Conservation (phyloP, 2,113 vertebrate species). For the Xenopus laevis region DNA sequence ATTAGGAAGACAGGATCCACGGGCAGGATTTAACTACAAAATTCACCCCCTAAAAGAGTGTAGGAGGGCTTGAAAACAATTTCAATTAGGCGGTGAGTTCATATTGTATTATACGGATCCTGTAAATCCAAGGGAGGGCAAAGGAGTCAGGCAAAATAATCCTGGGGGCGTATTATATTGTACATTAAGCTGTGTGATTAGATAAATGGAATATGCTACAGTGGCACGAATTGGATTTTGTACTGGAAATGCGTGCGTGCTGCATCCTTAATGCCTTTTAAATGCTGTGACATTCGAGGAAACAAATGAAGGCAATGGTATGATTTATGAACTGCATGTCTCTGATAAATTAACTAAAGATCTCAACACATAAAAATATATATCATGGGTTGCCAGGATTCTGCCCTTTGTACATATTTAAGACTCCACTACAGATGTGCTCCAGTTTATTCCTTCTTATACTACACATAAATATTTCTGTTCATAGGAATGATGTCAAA, state of each 20-base stretch:
- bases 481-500: no score
- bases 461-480: no score
- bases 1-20: no score
- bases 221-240: slow-evolving; percentile 29
- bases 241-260: background rate
- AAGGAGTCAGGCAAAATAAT: slow-evolving; percentile 4
- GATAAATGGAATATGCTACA: slow-evolving; percentile 31
- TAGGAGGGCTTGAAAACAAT: background rate
- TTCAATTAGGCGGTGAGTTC: background rate
- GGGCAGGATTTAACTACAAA: no score
- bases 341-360: background rate
- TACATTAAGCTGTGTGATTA: slow-evolving; percentile 21
- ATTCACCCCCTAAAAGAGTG: no score
- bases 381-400: background rate
- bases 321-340: slow-evolving; percentile 29
- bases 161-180: slow-evolving; percentile 15
- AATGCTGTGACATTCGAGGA: slow-evolving; percentile 35
- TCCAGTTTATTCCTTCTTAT: no score
- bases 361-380: slow-evolving; percentile 11
- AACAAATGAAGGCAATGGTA: slow-evolving; percentile 11
- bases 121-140: slow-evolving; percentile 5
- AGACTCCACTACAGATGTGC: background rate
- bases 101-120: background rate
- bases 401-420: slow-evolving; percentile 6
- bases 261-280: slow-evolving; percentile 36